These are phyloP conservation scores for Vireo altiloquus DNA, from an alignment of 2,113 vertebrate species.

Conservation along the genomic window DNA sequence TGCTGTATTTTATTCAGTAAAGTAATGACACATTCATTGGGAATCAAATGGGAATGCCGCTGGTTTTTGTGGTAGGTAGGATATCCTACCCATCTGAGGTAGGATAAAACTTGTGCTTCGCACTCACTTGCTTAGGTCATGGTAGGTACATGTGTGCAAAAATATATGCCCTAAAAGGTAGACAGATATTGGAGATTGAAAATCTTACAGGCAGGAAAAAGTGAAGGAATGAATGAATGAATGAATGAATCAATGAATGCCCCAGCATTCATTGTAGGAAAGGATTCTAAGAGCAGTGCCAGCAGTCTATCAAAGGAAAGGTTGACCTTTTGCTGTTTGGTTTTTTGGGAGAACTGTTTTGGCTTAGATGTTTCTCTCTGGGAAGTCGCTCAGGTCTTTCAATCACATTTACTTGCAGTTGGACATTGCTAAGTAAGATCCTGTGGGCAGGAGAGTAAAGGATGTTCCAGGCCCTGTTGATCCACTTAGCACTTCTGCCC, in stretches of 20 bases:
- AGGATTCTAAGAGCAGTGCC: neutral
- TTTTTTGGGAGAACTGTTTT: neutral
- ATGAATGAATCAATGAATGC: neutral
- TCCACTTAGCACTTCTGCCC: neutral
- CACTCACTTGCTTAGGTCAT: neutral
- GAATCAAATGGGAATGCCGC: neutral
- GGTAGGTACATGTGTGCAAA: neutral
- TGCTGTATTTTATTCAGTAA: neutral
- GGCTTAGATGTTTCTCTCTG: neutral
- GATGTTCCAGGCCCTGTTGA: neutral
- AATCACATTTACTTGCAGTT: neutral
- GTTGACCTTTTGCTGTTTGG: neutral
- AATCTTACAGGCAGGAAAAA: neutral
- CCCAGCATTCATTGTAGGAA: neutral
- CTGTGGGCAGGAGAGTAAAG: neutral
- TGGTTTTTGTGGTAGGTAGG: neutral
- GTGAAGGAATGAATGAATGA: neutral
- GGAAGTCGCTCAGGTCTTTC: neutral
- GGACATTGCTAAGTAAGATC: neutral
- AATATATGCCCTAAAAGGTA: neutral
- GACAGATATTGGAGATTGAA: neutral
- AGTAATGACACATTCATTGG: neutral
- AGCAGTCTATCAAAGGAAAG: neutral
- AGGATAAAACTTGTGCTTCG: neutral
- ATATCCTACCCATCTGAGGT: neutral